Conservation (phyloP, 2,113 vertebrate species). For the Eublepharis macularius region DNA sequence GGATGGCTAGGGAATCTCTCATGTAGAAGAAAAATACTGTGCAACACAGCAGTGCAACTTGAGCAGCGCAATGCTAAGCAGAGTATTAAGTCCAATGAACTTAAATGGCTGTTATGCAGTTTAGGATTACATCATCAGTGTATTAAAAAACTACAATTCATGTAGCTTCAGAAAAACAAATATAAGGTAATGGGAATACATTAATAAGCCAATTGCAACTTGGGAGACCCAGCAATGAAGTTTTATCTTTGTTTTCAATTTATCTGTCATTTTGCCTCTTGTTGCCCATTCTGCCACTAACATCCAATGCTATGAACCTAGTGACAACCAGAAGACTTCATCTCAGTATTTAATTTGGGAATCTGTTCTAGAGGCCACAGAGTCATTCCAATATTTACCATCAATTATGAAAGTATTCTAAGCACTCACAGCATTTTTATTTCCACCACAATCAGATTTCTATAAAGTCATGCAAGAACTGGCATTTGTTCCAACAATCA, state of each 20-base stretch:
- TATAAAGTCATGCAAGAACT: neutral
- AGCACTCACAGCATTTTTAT: neutral
- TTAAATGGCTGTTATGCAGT: too few relatives aligned
- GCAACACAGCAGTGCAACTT: neutral
- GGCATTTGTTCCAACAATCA: neutral
- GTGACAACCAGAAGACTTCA: neutral
- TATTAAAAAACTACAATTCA: neutral
- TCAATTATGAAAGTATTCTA: neutral
- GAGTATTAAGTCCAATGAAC: too few relatives aligned
- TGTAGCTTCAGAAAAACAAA: neutral
- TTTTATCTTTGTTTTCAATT: neutral
- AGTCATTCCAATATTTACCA: neutral
- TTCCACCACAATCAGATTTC: constrained; percentile 8
- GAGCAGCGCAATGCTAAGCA: too few relatives aligned
- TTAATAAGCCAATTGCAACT: neutral
- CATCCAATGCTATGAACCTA: neutral
- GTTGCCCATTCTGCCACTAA: too few relatives aligned
- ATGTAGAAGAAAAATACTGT: neutral
- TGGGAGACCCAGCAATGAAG: neutral
- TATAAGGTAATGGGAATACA: neutral
- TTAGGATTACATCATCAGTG: too few relatives aligned
- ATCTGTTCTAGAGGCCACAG: neutral
- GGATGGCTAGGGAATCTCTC: neutral
- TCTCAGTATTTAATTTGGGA: neutral
- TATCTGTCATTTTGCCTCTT: neutral